These are phyloP conservation scores for Chironomus riparius DNA, from an alignment of 2,888 invertebrate genomes.

Conservation along the genomic window DNA sequence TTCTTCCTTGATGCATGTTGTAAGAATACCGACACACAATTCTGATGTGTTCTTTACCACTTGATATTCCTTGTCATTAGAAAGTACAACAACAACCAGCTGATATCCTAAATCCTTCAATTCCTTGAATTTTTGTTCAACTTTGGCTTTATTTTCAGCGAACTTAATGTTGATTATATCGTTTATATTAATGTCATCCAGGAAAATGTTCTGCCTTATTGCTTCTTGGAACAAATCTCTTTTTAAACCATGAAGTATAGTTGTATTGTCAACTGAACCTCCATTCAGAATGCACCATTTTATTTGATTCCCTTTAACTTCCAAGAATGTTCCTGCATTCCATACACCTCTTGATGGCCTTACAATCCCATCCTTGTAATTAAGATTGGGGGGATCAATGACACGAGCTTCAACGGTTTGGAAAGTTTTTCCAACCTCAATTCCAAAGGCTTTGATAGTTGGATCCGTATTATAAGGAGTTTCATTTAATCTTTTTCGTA, in stretches of 20 bases:
- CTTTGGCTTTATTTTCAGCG: too few relatives aligned
- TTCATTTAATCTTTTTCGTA: constrained; percentile 45
- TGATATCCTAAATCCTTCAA: constrained; percentile 35
- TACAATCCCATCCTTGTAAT: constrained; percentile 43
- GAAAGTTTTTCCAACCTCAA: constrained; percentile 63
- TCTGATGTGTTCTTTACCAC: constrained; percentile 63
- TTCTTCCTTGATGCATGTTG: constrained; percentile 10
- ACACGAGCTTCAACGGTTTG: constrained; percentile 69
- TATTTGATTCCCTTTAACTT: too few relatives aligned
- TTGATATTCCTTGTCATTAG: constrained; percentile 40
- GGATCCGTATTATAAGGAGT: constrained; percentile 42
- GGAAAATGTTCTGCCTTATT: constrained; percentile 31
- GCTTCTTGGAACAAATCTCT: constrained; percentile 30
- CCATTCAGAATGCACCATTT: too few relatives aligned
- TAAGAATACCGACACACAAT: constrained; percentile 41
- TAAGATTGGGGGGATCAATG: constrained; percentile 63
- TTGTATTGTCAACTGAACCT: too few relatives aligned
- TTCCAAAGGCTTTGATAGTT: constrained; percentile 63
- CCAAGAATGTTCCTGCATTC: constrained; percentile 35
- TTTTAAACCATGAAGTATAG: not conserved
- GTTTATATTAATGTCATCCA: constrained; percentile 30
- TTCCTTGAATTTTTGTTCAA: too few relatives aligned
- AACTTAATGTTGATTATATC: constrained; percentile 23
- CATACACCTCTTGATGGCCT: constrained; percentile 40
- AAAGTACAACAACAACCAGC: constrained; percentile 55